Conservation (phyloP, 2,888 invertebrate species). For the Cyaniris semiargus region DNA sequence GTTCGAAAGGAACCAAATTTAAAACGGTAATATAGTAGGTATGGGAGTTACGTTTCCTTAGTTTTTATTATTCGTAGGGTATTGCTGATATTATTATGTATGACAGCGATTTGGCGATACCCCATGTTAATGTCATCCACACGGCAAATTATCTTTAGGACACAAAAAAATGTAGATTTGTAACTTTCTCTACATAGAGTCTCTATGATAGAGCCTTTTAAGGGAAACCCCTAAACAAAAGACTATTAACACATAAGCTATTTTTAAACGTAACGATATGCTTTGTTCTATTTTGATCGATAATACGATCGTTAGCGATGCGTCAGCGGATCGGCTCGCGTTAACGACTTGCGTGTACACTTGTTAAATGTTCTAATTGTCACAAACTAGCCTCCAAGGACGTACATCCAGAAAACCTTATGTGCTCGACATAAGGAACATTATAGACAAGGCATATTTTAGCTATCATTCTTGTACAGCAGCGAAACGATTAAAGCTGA, state of each 20-base stretch:
- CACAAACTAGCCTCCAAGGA: constrained; percentile 20
- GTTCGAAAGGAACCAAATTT: no score
- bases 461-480: not conserved
- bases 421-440: not conserved
- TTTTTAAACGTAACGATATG: constrained; percentile 15
- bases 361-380: constrained; percentile 17
- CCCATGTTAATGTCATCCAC: no score
- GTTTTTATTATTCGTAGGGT: no score
- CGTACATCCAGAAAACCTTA: not conserved
- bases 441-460: not conserved
- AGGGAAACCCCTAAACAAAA: not conserved
- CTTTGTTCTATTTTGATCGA: constrained; percentile 30
- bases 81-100: no score
- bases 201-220: not conserved
- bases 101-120: no score
- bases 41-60: no score
- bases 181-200: not conserved
- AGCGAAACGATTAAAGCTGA: not conserved
- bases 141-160: no score
- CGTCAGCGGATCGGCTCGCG: constrained; percentile 22
- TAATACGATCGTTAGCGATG: constrained; percentile 23
- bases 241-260: not conserved
- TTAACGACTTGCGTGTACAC: constrained; percentile 20
- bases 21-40: no score
- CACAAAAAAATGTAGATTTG: no score